A percentile compares a stretch with the other conserved stretches of the same genome.
Conservation (phyloP, 2,888 invertebrate species). For the Xylota sylvarum region DNA sequence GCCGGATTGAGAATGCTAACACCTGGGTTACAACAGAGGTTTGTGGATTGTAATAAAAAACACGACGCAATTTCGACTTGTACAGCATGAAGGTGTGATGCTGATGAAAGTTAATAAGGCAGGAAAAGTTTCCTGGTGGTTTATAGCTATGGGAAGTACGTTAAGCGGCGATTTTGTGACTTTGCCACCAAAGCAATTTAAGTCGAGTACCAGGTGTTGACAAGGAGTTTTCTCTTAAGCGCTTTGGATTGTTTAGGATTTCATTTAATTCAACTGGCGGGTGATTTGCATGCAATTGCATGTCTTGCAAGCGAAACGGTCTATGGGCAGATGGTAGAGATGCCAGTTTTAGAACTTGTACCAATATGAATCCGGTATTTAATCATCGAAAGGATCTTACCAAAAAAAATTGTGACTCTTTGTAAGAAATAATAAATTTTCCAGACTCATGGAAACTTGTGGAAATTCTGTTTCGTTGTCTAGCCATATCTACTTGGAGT, state of each 20-base stretch:
- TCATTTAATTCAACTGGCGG: background rate
- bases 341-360: no score
- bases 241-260: background rate
- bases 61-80: background rate
- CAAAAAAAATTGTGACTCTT: no score
- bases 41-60: slow-evolving; percentile 36
- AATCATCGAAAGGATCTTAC: no score
- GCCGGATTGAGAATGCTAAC: slow-evolving; percentile 47
- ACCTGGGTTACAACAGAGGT: slow-evolving; percentile 38
- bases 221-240: slow-evolving; percentile 3
- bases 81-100: slow-evolving; percentile 46
- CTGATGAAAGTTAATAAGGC: slow-evolving; percentile 42
- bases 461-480: no score
- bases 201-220: slow-evolving; percentile 7
- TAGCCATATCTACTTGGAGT: no score
- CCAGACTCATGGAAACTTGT: no score
- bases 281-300: background rate
- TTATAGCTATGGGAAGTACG: background rate
- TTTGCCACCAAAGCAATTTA: background rate
- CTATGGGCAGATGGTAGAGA: no score
- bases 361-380: no score
- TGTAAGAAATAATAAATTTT: no score
- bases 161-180: slow-evolving; percentile 26
- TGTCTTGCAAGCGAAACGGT: no score
- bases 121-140: slow-evolving; percentile 5